phyloP scores from a whole-genome alignment of 2,113 vertebrate species.

The Sylvia atricapilla region DNA sequence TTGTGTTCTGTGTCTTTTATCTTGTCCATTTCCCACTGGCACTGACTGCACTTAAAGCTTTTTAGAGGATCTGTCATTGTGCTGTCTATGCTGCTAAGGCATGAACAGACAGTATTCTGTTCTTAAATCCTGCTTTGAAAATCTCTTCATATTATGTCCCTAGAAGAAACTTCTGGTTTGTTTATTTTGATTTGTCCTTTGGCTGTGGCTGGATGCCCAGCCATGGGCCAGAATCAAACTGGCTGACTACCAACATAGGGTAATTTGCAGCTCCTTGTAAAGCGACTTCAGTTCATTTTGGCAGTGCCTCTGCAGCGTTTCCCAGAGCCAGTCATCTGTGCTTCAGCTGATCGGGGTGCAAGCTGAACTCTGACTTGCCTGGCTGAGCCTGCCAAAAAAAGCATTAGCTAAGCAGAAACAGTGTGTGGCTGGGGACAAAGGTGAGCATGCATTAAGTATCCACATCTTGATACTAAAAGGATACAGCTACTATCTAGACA shows the following conservation, averaged over 20 bases:
- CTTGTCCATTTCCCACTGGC: neutral
- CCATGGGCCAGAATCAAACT: neutral
- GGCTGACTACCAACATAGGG: neutral
- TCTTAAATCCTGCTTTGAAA: constrained; percentile 13
- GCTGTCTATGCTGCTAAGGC: neutral
- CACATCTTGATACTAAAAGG: constrained; percentile 1
- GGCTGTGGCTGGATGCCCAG: neutral
- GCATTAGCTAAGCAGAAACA: constrained; percentile 52
- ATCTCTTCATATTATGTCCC: neutral
- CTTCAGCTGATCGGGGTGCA: neutral
- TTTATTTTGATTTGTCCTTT: constrained; percentile 50
- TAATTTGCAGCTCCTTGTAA: constrained; percentile 29
- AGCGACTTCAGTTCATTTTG: constrained; percentile 9
- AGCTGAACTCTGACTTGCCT: constrained; percentile 45
- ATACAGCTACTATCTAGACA: constrained; percentile 23
- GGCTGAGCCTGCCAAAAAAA: constrained; percentile 42
- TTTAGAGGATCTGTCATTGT: neutral
- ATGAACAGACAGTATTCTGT: neutral
- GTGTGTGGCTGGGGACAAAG: constrained; percentile 30
- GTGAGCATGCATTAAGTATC: neutral
- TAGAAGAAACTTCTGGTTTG: constrained; percentile 13
- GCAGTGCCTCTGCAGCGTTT: neutral
- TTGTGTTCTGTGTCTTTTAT: neutral
- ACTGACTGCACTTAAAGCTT: neutral
- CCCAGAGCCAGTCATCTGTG: constrained; percentile 11